phyloP scores from a whole-genome alignment of 2,888 invertebrate species.

The Lutraria lutraria region DNA sequence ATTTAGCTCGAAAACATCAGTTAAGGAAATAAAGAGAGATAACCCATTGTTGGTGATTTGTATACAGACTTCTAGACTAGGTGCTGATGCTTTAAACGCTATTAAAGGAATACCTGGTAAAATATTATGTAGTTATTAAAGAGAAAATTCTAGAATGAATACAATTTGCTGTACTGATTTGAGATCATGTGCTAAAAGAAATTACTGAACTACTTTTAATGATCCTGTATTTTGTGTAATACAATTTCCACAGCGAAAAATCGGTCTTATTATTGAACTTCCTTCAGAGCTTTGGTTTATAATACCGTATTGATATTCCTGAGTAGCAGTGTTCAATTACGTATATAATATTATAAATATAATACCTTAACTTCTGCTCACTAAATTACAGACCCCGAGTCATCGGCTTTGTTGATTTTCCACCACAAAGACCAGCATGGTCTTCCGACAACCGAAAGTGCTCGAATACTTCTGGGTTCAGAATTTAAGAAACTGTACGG shows the following conservation, averaged over 20 bases:
- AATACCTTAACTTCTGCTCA: no score
- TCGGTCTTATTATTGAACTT: no score
- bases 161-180: no score
- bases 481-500: slow-evolving; percentile 69
- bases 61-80: slow-evolving; percentile 73
- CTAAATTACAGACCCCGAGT: not conserved
- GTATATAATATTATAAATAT: no score
- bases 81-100: slow-evolving; percentile 72
- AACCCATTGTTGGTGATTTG: slow-evolving; percentile 66
- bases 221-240: no score
- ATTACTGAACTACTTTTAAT: no score
- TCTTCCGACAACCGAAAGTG: slow-evolving; percentile 70
- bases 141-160: no score
- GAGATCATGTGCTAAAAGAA: no score
- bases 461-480: slow-evolving; percentile 61
- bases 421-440: slow-evolving; percentile 73
- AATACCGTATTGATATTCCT: no score
- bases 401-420: slow-evolving; percentile 49
- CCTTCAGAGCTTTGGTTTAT: no score
- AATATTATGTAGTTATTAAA: not conserved
- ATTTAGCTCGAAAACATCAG: not conserved
- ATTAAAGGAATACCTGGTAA: slow-evolving; percentile 48
- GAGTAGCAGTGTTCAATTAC: no score
- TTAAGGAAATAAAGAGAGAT: not conserved
- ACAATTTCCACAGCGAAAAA: no score